Conservation (phyloP, 2,888 invertebrate genomes). For the Microplitis manilae region DNA sequence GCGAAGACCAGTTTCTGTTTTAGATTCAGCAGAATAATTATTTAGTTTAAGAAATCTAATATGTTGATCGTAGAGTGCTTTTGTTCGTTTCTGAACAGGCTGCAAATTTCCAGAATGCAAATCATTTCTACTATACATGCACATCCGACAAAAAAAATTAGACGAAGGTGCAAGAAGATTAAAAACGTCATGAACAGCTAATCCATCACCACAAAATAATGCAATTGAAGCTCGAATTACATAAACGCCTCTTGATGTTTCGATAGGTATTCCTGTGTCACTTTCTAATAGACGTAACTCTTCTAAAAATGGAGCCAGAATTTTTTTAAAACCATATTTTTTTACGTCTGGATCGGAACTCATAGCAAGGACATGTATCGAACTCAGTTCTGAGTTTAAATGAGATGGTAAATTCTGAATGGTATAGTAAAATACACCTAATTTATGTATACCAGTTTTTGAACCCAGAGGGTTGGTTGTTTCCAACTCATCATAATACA, state of each 20-base stretch:
- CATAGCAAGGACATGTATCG: constrained; percentile 45
- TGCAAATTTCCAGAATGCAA: constrained; percentile 21
- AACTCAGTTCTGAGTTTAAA: constrained; percentile 46
- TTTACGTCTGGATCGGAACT: constrained; percentile 45
- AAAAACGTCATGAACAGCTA: constrained; percentile 46
- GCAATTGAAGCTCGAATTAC: constrained; percentile 45
- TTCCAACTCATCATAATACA: constrained; percentile 51
- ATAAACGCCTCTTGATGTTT: constrained; percentile 35
- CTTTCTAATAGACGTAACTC: constrained; percentile 44
- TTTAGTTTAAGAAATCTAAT: constrained; percentile 19
- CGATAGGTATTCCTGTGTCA: constrained; percentile 44
- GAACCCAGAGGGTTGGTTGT: constrained; percentile 48
- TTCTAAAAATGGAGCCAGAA: constrained; percentile 45
- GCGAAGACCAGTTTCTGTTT: constrained; percentile 38
- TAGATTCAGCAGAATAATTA: constrained; percentile 20
- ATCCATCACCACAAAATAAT: constrained; percentile 45
- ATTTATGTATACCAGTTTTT: constrained; percentile 49
- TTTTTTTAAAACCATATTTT: constrained; percentile 47
- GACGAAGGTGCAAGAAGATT: constrained; percentile 45
- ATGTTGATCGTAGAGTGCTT: constrained; percentile 36
- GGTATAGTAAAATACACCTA: constrained; percentile 45
- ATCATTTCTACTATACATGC: constrained; percentile 35
- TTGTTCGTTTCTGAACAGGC: constrained; percentile 35
- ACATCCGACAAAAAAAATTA: constrained; percentile 43
- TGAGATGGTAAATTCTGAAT: constrained; percentile 47